phyloP scores from a whole-genome alignment of 2,888 invertebrate genomes.

The Stenotaenia linearis region DNA sequence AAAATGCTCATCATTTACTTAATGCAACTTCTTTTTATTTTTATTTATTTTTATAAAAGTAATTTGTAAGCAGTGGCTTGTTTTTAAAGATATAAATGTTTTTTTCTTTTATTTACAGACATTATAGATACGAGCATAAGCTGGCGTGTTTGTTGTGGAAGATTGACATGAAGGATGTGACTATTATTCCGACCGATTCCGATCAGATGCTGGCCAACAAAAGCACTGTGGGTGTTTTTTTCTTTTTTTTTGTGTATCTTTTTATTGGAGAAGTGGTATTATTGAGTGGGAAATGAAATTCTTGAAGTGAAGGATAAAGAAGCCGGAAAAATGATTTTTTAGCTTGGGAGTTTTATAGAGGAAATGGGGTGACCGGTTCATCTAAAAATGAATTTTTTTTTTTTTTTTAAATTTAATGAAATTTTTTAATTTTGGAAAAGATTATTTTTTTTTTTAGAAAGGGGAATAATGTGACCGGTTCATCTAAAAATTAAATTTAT shows the following conservation, averaged over 20 bases:
- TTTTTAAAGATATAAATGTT: neutral
- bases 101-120: slow-evolving; percentile 42
- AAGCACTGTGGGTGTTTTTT: slow-evolving; percentile 48
- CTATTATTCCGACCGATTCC: slow-evolving; percentile 26
- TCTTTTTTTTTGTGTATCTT: neutral
- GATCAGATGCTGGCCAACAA: slow-evolving; percentile 43
- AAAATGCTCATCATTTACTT: neutral
- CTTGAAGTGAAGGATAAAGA: no score
- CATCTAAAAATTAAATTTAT: no score
- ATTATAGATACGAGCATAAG: slow-evolving; percentile 52
- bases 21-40: neutral
- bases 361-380: no score
- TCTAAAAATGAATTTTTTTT: no score
- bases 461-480: no score
- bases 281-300: no score
- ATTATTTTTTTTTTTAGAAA: no score
- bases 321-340: no score
- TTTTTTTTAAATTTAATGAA: no score
- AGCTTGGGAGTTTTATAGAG: no score
- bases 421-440: no score
- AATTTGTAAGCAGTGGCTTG: neutral
- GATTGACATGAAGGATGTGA: slow-evolving; percentile 54
- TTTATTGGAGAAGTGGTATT: no score
- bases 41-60: neutral
- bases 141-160: slow-evolving; percentile 52